Conservation (phyloP, 2,797 vertebrate species). For the Eupleurogrammus muticus region DNA sequence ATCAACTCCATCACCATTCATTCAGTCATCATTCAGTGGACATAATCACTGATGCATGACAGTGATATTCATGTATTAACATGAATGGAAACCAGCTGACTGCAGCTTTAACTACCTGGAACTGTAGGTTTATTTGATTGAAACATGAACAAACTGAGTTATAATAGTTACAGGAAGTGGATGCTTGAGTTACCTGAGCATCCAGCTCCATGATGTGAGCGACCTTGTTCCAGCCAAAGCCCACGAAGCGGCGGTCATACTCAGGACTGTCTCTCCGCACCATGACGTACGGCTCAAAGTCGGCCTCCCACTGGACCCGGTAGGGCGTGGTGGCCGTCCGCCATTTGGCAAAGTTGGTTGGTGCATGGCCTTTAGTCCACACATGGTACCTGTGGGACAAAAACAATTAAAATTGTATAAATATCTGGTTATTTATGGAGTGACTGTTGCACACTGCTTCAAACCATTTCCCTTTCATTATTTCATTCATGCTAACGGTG, state of each 20-base stretch:
- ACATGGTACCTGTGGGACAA: conserved; percentile 91
- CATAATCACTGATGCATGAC: too few species aligned
- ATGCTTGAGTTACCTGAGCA: conserved; percentile 88
- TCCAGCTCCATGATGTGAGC: conserved; percentile 99
- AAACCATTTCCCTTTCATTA: too few species aligned
- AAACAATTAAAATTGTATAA: not conserved
- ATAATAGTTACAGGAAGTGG: not conserved
- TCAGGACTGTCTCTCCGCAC: conserved; percentile 93
- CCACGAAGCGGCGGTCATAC: conserved; percentile 97
- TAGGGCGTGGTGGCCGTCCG: conserved; percentile 97
- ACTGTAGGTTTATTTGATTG: too few species aligned
- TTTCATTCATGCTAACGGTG: too few species aligned
- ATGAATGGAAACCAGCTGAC: too few species aligned
- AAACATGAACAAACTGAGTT: too few species aligned
- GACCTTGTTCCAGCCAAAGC: conserved; percentile 99
- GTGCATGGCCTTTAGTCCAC: conserved; percentile 98
- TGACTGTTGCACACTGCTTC: too few species aligned
- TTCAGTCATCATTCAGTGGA: too few species aligned
- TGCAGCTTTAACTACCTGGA: too few species aligned
- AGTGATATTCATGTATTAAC: too few species aligned
- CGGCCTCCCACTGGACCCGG: conserved; percentile 96
- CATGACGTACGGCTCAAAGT: conserved; percentile 98
- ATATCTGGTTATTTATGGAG: not conserved
- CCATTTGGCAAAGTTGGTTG: conserved; percentile 99
- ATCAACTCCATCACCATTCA: too few species aligned